A percentile compares a stretch with the other conserved stretches of the same genome.
Evolutionary conservation across 2,888 invertebrate species (phyloP).

Genomic region (Orchestes rusci): DNA sequence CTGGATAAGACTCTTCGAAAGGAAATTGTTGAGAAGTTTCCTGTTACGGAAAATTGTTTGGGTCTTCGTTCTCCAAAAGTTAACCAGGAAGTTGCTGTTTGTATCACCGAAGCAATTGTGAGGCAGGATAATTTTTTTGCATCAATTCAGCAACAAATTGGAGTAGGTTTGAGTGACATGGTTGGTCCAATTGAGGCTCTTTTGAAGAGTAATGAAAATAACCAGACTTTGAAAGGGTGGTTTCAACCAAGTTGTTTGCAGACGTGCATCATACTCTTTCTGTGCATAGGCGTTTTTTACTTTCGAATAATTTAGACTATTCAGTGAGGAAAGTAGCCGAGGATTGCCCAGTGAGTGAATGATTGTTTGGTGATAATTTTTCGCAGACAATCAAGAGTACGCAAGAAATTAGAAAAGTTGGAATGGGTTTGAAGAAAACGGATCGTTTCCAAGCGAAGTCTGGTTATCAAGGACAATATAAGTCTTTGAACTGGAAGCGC

Average conservation of each 20-base stretch:
- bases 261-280: background rate
- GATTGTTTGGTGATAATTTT: background rate
- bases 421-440: background rate
- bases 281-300: background rate
- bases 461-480: background rate
- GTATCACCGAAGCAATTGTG: background rate
- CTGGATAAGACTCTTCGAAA: too few relatives aligned
- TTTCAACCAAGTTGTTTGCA: background rate
- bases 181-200: background rate
- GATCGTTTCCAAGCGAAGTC: background rate
- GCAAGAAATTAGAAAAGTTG: background rate
- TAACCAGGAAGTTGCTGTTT: background rate
- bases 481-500: conserved; percentile 4
- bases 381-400: background rate
- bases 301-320: background rate
- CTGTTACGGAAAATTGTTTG: background rate
- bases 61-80: background rate
- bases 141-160: background rate
- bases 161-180: background rate
- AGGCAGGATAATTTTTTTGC: background rate
- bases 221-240: background rate
- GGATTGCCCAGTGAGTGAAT: background rate
- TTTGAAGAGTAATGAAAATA: background rate
- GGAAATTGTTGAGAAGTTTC: too few relatives aligned
- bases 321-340: background rate